Percentiles rank a stretch among this genome's conserved stretches.
Conservation (phyloP, 2,888 invertebrate species). For the Erebia palarica region DNA sequence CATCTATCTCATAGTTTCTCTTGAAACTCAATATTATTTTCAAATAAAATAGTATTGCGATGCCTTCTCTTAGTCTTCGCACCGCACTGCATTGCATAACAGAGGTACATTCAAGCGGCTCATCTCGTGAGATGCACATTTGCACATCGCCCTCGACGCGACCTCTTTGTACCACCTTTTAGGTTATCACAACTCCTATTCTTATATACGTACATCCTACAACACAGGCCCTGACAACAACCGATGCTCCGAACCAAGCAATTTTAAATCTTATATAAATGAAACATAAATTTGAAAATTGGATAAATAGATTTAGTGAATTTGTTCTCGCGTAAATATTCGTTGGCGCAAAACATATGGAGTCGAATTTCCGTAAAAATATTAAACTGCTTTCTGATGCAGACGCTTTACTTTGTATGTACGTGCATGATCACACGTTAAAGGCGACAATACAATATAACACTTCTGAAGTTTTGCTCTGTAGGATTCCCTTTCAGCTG, state of each 20-base stretch:
- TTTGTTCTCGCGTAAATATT: slow-evolving; percentile 26
- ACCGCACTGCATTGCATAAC: slow-evolving; percentile 28
- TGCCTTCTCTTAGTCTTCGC: slow-evolving; percentile 23
- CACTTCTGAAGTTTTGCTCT: slow-evolving; percentile 8
- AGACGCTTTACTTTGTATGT: slow-evolving; percentile 36
- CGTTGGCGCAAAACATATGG: slow-evolving; percentile 37
- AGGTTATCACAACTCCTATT: slow-evolving; percentile 50
- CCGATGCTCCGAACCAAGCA: background rate
- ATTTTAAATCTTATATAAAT: slow-evolving; percentile 1
- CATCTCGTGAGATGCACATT: slow-evolving; percentile 63
- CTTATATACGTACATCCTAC: slow-evolving; percentile 37
- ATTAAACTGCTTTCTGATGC: slow-evolving; percentile 41
- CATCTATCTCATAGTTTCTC: too few species aligned
- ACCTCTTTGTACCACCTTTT: slow-evolving; percentile 57
- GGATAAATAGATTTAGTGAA: background rate
- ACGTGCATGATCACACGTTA: slow-evolving; percentile 30
- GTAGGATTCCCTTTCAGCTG: slow-evolving; percentile 8
- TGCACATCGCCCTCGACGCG: slow-evolving; percentile 50
- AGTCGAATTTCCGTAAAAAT: slow-evolving; percentile 41
- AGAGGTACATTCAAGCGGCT: slow-evolving; percentile 45
- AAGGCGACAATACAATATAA: slow-evolving; percentile 21
- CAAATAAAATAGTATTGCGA: background rate
- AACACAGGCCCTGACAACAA: slow-evolving; percentile 23
- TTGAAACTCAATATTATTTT: background rate
- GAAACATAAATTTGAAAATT: slow-evolving; percentile 10